Base-by-base conservation (phyloP, 2,797 vertebrate genomes). In the Sebastes melanostomus region DNA sequence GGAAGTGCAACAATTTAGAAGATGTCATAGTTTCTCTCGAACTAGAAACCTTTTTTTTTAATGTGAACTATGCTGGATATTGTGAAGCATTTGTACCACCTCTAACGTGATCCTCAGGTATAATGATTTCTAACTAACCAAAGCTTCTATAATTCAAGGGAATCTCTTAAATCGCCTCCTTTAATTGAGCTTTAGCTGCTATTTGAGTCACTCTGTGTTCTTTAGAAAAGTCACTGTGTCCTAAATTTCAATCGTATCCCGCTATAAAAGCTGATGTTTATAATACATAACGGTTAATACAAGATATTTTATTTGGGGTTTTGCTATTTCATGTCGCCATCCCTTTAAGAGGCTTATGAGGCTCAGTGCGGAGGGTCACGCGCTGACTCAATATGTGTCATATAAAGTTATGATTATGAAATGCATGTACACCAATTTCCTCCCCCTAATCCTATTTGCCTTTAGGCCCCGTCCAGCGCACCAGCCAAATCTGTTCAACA, bases 291-390 rank as follows among this genome's bases (percentile, higher is more conserved):
- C 66, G 67, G 67, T 83, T 79, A 55, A 72, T 80, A 55, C 60
- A 73, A 60, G 9, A 18, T 18, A 68, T 68, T 70, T 78, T 83
- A 67, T 77, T 76, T 5, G 9, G 42, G 36, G 18, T 80, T 78
- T 81, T 85, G 59, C 63, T 78, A 24, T 87, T 88, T 75, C 50
- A 77, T 73, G 78, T 82, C 60, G 74, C 74, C 36, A 9, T 89
- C 88, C 73, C 86, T 92, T 90, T 94, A 93, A 93, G 91, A 90
- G 80, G 90, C 90, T 90, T 93, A 85, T 24, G 63, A 72, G 73
- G 73, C 72, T 75, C 81, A 78, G 32, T 66, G 84, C 14, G 30
- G 68, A 80, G 72, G 76, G 65, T 84, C 77, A 82, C 34, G 75
- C n/a, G 2, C 69, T 38, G 75, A 75, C 59, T 83, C 74, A 84